Base-by-base conservation (phyloP, 2,888 invertebrate genomes). In the Geotrupes spiniger region DNA sequence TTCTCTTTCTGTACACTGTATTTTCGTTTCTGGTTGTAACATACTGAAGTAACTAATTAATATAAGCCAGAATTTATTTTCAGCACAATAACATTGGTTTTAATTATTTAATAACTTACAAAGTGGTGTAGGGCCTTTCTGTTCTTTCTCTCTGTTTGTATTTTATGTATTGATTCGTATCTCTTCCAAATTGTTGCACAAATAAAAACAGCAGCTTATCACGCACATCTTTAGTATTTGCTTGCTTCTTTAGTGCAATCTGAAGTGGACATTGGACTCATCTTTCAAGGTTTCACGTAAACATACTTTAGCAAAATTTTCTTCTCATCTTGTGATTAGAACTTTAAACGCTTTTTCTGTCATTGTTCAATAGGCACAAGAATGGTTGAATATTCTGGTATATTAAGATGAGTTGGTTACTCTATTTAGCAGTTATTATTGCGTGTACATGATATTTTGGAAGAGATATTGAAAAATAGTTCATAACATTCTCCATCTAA, bases 101-200 rank as follows among this genome's bases (percentile, higher is more conserved):
- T 41, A 46, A 36, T 17, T 11, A 16, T 28, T 36, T 36, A 16
- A 16, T 4, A n/a, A 15, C 33, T 14, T 11, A 28, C 33, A 33
- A 36, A 12, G 17, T 16, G 15, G n/a, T 36, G 14, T 36, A 16
- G 14, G 36, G 36, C 15, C 36, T 27, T 42, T 25, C 21, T 15
- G 27, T 39, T 14, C 26, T 36, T 11, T 33, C 36, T 28, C 33
- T 46, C 27, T 11, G 11, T 16, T 25, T 12, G 36, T 36, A 15
- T 36, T 36, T 11, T 14, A 21, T 4, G 6, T 21, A 21, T 17
- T 9, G 14, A 42, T 36, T 21, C 21, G 10, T 10, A 16, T 44
- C 44, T 44, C 44, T 44, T 44, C 44, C 44, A 44, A 44, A 44
- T 38, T 44, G 21, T 44, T 44, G 44, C 44, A 44, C 44, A 6